phyloP scores from a whole-genome alignment of 2,888 invertebrate species.

The Ypsolopha scabrella region DNA sequence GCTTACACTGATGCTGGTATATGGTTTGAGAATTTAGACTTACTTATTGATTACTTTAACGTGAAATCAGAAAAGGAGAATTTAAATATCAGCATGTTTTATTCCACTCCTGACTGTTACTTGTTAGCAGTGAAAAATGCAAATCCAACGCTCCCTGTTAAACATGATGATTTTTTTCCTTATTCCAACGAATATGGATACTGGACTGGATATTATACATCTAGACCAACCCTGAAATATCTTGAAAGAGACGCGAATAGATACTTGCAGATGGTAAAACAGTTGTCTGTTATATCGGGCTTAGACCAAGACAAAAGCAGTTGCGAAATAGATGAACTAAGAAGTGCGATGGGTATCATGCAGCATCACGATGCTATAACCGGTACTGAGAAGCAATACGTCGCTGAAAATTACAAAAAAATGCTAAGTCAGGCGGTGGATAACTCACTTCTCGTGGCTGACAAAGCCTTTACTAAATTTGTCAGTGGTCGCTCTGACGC shows the following conservation, averaged over 20 bases:
- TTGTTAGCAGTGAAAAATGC: conserved; percentile 81
- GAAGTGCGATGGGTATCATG: conserved; percentile 85
- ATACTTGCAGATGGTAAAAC: conserved; percentile 78
- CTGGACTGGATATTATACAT: conserved; percentile 95
- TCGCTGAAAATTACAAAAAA: conserved; percentile 89
- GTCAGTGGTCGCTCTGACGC: too few species aligned
- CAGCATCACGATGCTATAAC: conserved; percentile 96
- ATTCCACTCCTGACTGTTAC: conserved; percentile 90
- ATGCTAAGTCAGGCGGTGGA: conserved; percentile 77
- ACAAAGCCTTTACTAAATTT: conserved; percentile 70
- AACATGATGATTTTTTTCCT: conserved; percentile 92
- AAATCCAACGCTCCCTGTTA: conserved; percentile 73
- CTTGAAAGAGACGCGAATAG: conserved; percentile 82
- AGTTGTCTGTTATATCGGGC: conserved; percentile 73
- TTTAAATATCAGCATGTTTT: conserved; percentile 77
- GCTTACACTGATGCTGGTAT: conserved; percentile 80
- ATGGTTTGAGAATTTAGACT: conserved; percentile 90
- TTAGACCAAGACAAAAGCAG: conserved; percentile 64
- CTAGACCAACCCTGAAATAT: conserved; percentile 83
- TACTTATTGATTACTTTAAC: conserved; percentile 55
- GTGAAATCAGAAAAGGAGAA: conserved; percentile 75
- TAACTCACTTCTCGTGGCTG: conserved; percentile 66
- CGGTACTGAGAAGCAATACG: conserved; percentile 88
- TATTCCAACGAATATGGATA: conserved; percentile 88
- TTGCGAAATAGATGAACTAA: conserved; percentile 65